These are phyloP conservation scores for Kryptolebias ocellatus DNA, from an alignment of 2,797 vertebrate species.

Conservation along the genomic window DNA sequence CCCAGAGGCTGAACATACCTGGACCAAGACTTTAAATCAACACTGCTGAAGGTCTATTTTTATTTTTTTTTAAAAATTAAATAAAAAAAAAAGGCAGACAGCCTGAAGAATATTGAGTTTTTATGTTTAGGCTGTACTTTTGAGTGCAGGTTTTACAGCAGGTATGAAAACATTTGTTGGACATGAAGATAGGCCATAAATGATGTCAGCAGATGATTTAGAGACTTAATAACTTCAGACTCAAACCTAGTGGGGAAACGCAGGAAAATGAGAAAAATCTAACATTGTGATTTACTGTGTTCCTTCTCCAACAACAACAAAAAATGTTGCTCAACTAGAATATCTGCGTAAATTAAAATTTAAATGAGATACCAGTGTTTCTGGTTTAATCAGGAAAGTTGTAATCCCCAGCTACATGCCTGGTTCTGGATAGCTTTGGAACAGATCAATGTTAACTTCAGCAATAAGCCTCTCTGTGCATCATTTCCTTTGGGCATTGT, in stretches of 20 bases:
- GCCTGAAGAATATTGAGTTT: slow-evolving; percentile 25
- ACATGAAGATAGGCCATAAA: slow-evolving; percentile 15
- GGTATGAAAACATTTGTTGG: slow-evolving; percentile 5
- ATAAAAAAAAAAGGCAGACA: slow-evolving; percentile 5
- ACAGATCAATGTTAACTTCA: slow-evolving; percentile 9
- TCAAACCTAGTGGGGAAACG: neutral
- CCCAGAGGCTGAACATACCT: slow-evolving; percentile 49
- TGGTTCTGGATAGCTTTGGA: slow-evolving; percentile 4
- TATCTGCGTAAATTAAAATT: neutral
- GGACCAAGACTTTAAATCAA: slow-evolving; percentile 51
- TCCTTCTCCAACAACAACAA: neutral
- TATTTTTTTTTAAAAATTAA: slow-evolving; percentile 22
- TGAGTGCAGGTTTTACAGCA: slow-evolving; percentile 4
- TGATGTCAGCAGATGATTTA: slow-evolving; percentile 35
- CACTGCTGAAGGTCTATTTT: slow-evolving; percentile 46
- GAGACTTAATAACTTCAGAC: slow-evolving; percentile 31
- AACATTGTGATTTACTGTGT: slow-evolving; percentile 1
- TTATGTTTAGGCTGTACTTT: neutral
- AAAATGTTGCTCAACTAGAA: neutral
- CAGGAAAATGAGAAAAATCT: neutral
- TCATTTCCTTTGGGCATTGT: neutral
- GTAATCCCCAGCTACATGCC: neutral
- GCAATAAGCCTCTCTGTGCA: neutral
- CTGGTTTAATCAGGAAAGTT: slow-evolving; percentile 3
- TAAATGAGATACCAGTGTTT: too few species aligned